Evolutionary conservation across 2,113 vertebrate genomes (phyloP), one percentile per base, ranked within the genome.

Genomic region (Hippocampus barbouri): DNA sequence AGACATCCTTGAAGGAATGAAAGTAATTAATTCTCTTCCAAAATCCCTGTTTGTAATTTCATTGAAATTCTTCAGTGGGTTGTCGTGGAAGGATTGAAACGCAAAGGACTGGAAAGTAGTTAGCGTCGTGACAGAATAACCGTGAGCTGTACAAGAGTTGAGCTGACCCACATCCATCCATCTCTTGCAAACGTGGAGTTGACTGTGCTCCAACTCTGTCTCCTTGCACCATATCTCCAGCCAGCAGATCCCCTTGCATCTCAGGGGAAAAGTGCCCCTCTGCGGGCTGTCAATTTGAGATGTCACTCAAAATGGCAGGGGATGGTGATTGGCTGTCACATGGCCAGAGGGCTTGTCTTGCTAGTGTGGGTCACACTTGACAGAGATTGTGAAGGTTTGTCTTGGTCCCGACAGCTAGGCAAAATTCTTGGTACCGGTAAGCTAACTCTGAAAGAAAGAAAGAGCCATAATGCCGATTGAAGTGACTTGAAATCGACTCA

Each of bases 141-240:
- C 30, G 41, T 3, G 30, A 41, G 62, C 6, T 43, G 21, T 45
- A 70, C 16, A 11, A 56, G 16, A 69, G 49, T 5, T 4, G 34
- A 51, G 27, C 63, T 73, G 64, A 68, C 65, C 74, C 66, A 67
- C 71, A 70, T 74, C 75, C 51, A 62, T 68, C 70, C 75, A 15
- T 68, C 68, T 34, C 0, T 76, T 65, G 66, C 66, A 63, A 68
- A 49, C 41, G 43, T 6, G 56, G 11, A 75, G 41, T 8, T 76
- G 51, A 64, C 65, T 73, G 70, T 76, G 68, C 70, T 72, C 30
- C 70, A 27, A 23, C 66, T 64, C 59, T 14, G 25, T 71, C 59
- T 68, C 64, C 77, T 73, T 69, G 73, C 75, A 78, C 70, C 80
- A 23, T 84, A 85, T 89, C 87, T 83, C 30, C 73, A 76, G 69